Evolutionary conservation across 2,113 vertebrate species (phyloP).

Genomic region (Mungos mungo): DNA sequence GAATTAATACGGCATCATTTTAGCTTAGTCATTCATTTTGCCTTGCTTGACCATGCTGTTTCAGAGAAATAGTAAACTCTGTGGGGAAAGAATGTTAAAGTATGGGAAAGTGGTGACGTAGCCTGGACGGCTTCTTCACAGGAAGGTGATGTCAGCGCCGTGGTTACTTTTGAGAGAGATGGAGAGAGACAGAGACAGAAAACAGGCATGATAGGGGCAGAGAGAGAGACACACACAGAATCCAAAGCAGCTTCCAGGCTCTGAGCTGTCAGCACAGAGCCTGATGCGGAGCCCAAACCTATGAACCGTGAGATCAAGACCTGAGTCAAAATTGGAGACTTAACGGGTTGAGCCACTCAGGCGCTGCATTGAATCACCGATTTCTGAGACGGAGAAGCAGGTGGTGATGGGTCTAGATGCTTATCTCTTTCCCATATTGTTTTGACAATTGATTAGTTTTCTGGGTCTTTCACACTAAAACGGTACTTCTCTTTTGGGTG

Average conservation of each 20-base stretch:
- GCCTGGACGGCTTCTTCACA: background rate
- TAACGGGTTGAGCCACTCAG: no score
- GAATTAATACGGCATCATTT: background rate
- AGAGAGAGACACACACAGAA: no score
- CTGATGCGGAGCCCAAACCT: no score
- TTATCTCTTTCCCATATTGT: background rate
- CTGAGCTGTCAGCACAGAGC: no score
- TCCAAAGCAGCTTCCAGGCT: no score
- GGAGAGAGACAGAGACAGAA: no score
- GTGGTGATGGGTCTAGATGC: background rate
- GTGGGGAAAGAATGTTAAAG: background rate
- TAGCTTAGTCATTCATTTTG: background rate
- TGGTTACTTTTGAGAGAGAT: background rate
- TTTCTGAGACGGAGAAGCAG: background rate
- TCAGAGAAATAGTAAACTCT: background rate
- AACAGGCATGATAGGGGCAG: no score
- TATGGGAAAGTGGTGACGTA: background rate
- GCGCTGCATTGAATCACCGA: background rate
- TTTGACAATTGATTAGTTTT: background rate
- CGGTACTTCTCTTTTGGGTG: background rate
- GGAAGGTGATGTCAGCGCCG: fast-evolving
- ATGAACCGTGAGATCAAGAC: no score
- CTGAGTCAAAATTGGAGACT: no score
- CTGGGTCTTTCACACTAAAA: background rate
- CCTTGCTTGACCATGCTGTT: background rate